Conservation (phyloP, 2,797 vertebrate genomes). For the Danio albolineatus region DNA sequence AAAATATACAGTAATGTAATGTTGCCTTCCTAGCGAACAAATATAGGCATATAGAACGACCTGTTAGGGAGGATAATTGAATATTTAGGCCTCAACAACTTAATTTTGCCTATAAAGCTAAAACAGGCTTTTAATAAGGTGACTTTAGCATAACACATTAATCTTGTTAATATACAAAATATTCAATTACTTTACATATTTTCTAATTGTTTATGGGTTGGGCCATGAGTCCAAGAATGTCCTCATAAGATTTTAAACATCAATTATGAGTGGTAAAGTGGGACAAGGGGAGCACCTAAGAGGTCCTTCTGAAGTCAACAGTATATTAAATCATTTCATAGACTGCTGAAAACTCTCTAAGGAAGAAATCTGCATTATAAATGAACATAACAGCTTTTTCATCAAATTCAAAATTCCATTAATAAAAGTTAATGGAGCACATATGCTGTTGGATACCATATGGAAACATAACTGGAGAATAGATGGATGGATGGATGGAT, state of each 20-base stretch:
- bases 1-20: neutral
- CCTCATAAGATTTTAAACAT: conserved; percentile 58
- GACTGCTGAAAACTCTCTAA: neutral
- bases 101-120: conserved; percentile 16
- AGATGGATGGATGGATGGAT: neutral
- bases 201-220: conserved; percentile 49
- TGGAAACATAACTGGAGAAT: neutral
- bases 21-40: neutral
- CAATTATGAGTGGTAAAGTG: conserved; percentile 54
- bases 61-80: neutral
- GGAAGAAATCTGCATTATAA: neutral
- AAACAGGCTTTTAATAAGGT: conserved; percentile 46
- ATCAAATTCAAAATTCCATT: too few relatives aligned
- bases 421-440: neutral
- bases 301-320: conserved; percentile 52
- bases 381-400: neutral
- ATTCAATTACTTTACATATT: conserved; percentile 62
- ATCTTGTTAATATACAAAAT: conserved; percentile 60
- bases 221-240: conserved; percentile 53
- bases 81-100: conserved; percentile 1
- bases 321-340: conserved; percentile 64
- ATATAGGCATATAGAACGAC: neutral
- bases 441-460: neutral
- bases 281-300: conserved; percentile 33
- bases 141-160: conserved; percentile 54